phyloP scores from a whole-genome alignment of 2,888 invertebrate genomes.

The Biston betularia region DNA sequence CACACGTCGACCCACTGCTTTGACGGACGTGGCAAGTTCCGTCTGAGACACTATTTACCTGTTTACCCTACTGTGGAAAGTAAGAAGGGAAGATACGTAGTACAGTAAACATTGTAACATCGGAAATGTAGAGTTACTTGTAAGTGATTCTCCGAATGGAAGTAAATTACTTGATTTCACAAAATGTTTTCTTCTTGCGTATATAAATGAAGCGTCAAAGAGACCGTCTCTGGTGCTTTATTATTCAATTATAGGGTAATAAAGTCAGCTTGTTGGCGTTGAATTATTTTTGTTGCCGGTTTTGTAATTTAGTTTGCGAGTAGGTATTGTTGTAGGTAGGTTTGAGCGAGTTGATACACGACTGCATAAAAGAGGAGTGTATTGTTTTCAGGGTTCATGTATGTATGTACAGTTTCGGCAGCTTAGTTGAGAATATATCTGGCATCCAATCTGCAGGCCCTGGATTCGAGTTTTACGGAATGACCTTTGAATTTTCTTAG shows the following conservation, averaged over 20 bases:
- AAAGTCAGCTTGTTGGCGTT: conserved; percentile 7
- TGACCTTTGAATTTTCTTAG: too few species aligned
- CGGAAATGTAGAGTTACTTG: conserved; percentile 43
- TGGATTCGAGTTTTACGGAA: too few species aligned
- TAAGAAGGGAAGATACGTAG: conserved; percentile 55
- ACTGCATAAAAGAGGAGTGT: too few species aligned
- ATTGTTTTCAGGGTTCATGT: too few species aligned
- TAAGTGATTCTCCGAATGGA: conserved; percentile 45
- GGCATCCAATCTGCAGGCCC: too few species aligned
- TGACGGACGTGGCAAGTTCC: conserved; percentile 76
- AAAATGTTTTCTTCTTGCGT: conserved; percentile 42
- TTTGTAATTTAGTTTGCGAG: neutral
- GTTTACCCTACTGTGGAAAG: conserved; percentile 73
- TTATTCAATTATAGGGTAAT: conserved; percentile 28
- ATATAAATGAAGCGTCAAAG: conserved; percentile 39
- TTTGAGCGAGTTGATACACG: too few species aligned
- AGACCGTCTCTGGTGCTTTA: conserved; percentile 30
- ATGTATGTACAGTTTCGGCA: too few species aligned
- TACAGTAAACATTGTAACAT: conserved; percentile 48
- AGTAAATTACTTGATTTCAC: conserved; percentile 48
- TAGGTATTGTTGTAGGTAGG: too few species aligned
- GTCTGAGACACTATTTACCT: conserved; percentile 72
- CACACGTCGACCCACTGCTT: conserved; percentile 69
- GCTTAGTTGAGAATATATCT: too few species aligned
- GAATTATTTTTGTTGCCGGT: conserved; percentile 3